These are phyloP conservation scores for Drosophila algonquin DNA, from an alignment of 2,888 invertebrate genomes.

Conservation along the genomic window DNA sequence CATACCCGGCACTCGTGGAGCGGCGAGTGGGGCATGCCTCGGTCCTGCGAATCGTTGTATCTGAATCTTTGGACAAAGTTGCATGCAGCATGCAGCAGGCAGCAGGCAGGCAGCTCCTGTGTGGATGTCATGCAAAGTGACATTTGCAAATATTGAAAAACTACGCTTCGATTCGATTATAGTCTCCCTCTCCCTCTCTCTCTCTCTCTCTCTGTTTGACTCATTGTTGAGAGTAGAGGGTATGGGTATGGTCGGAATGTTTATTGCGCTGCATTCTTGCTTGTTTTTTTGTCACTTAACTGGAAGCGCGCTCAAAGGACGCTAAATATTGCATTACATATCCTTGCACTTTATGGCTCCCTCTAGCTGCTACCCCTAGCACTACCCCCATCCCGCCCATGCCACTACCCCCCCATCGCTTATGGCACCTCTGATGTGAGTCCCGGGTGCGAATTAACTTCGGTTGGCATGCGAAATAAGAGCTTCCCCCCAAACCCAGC, in stretches of 20 bases:
- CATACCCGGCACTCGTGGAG: not conserved
- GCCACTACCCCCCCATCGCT: not conserved
- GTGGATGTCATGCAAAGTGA: too few species aligned
- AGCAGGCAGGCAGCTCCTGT: too few species aligned
- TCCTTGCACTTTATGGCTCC: slow-evolving; percentile 75
- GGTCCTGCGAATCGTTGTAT: not conserved
- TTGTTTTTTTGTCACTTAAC: slow-evolving; percentile 69
- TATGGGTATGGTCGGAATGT: slow-evolving; percentile 2
- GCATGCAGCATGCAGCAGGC: too few species aligned
- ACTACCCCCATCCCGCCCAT: not conserved
- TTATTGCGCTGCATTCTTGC: slow-evolving; percentile 1
- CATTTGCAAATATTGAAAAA: too few species aligned
- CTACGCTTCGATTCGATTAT: too few species aligned
- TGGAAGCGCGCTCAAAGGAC: slow-evolving; percentile 73
- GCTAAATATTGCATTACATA: slow-evolving; percentile 77
- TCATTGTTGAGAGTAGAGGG: not conserved
- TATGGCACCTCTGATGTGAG: not conserved
- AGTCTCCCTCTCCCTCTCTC: too few species aligned
- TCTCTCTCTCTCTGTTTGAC: too few species aligned
- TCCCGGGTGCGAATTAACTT: not conserved
- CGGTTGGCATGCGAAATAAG: slow-evolving; percentile 2
- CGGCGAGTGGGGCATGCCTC: not conserved
- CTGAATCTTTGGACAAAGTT: too few species aligned
- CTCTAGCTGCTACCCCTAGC: slow-evolving; percentile 1
- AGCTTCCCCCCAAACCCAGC: not conserved